A percentile compares a stretch with the other conserved stretches of the same genome.
Evolutionary conservation across 2,797 vertebrate species (phyloP).

Genomic region (Ispidina lecontei): DNA sequence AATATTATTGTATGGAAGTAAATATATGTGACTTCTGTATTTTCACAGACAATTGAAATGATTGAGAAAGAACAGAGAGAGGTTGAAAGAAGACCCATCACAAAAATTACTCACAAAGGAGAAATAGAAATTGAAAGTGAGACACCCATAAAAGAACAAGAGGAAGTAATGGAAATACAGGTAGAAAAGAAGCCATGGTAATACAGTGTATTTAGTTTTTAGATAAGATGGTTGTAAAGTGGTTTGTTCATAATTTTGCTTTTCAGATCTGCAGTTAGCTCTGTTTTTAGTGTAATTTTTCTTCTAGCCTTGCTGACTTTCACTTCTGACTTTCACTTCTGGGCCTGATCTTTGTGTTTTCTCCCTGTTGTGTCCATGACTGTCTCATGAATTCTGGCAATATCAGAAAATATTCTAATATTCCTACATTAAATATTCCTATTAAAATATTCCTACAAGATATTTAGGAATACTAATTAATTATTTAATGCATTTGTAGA

Average conservation of each 20-base stretch:
- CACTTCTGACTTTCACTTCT: too few relatives aligned
- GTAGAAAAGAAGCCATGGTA: conserved; percentile 70
- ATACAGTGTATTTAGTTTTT: not conserved
- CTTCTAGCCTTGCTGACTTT: not conserved
- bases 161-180: conserved; percentile 86
- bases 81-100: conserved; percentile 94
- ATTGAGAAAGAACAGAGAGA: conserved; percentile 98
- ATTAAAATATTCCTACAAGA: not conserved
- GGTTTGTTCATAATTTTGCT: not conserved
- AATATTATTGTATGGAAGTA: not conserved
- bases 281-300: not conserved
- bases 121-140: conserved; percentile 99
- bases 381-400: not conserved
- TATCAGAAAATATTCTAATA: not conserved
- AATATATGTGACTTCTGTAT: not conserved
- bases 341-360: not conserved
- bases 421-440: too few relatives aligned
- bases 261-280: not conserved
- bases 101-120: conserved; percentile 99
- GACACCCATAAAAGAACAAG: conserved; percentile 89
- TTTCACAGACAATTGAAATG: conserved; percentile 96
- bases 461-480: not conserved
- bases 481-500: not conserved
- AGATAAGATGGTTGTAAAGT: not conserved
- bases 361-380: not conserved